These are phyloP conservation scores for Pelecanoides urinatrix DNA, from an alignment of 2,113 vertebrate genomes.

Conservation along the genomic window DNA sequence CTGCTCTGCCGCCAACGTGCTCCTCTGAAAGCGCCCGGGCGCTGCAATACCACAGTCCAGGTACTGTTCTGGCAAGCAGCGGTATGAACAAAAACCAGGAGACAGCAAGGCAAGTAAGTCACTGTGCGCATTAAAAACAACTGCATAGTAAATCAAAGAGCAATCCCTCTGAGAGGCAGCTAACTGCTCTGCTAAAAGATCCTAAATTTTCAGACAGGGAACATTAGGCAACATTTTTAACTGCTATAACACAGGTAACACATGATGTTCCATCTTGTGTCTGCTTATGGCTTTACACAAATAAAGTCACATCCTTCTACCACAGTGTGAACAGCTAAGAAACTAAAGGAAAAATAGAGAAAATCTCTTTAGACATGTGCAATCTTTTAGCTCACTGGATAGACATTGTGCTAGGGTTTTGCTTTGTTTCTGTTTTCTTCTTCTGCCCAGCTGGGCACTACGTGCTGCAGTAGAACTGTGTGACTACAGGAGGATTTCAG, in stretches of 20 bases:
- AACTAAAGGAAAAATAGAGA: neutral
- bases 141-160: neutral
- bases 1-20: neutral
- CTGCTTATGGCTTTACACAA: neutral
- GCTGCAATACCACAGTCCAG: neutral
- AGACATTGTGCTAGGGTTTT: no score
- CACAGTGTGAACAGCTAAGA: accelerated
- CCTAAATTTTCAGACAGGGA: neutral
- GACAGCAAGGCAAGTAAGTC: neutral
- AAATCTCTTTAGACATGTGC: neutral
- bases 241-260: neutral
- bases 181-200: neutral
- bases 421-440: neutral
- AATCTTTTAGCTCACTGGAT: neutral
- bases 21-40: neutral
- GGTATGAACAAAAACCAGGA: neutral
- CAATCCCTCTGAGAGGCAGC: neutral
- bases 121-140: accelerated
- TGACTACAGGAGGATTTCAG: neutral
- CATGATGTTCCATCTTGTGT: neutral
- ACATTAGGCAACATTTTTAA: neutral
- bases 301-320: no score
- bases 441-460: neutral
- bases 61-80: accelerated
- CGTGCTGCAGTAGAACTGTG: neutral